Evolutionary conservation across 2,113 vertebrate genomes (phyloP).

Genomic region (Brachyistius frenatus): DNA sequence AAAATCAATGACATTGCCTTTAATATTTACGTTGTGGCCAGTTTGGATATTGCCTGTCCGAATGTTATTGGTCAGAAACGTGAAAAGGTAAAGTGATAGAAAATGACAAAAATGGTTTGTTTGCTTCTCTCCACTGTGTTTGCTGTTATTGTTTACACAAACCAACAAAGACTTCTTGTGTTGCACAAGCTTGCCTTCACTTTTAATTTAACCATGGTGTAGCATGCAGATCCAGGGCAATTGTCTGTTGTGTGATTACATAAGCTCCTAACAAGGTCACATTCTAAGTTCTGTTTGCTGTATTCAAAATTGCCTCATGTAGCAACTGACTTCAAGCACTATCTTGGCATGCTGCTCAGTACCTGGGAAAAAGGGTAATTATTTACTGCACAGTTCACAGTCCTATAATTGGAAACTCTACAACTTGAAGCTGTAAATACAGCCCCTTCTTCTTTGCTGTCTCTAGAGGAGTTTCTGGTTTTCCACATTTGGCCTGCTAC

Average conservation of each 20-base stretch:
- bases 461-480: constrained; percentile 55
- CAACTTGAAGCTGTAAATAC: constrained; percentile 78
- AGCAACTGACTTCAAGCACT: constrained; percentile 45
- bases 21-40: constrained; percentile 11
- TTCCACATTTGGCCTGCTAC: constrained; percentile 43
- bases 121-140: not conserved
- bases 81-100: constrained; percentile 8
- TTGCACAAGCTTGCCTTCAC: constrained; percentile 1
- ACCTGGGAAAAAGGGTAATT: constrained; percentile 65
- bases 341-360: constrained; percentile 55
- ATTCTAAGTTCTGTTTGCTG: constrained; percentile 33
- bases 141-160: not conserved
- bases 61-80: constrained; percentile 1
- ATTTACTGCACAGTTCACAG: constrained; percentile 75
- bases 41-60: not conserved
- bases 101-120: not conserved
- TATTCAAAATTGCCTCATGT: constrained; percentile 52
- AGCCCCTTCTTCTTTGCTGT: constrained; percentile 61
- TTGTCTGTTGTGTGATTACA: constrained; percentile 11
- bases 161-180: not conserved
- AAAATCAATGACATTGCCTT: not conserved
- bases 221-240: constrained; percentile 9
- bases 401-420: constrained; percentile 80
- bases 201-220: constrained; percentile 32
- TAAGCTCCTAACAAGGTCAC: constrained; percentile 23